Base-by-base conservation (phyloP, 2,888 invertebrate genomes). In the Trissolcus brochymenae region DNA sequence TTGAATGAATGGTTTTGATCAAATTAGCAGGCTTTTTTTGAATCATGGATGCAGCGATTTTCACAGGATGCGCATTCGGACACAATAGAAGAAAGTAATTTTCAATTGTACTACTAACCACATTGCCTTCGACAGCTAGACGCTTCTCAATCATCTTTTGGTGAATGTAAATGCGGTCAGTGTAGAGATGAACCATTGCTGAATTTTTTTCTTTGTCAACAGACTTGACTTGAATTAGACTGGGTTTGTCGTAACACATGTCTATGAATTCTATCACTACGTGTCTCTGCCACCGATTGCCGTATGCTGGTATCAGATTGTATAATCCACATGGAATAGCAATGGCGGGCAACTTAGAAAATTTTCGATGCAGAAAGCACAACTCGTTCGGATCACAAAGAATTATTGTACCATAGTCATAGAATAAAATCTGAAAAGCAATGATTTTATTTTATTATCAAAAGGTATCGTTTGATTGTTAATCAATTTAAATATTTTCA, bases 361-460 rank as follows among this genome's bases (percentile, higher is more conserved):
- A 89, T 0, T n/a, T 65, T 29, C 84, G 81, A 64, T 86, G 82
- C 19, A 89, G 80, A 60, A 83, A 88, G 25, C 81, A 84, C 7
- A 89, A 4, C 11, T 80, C 80, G 0, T 81, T 57, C 9, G 84
- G 67, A 13, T 79, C 43, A 66, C 86, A 85, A 0, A 83, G 81
- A 66, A 85, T 82, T 0, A 87, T 54, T 11, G 89, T 89, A 0
- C 89, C 89, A 54, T 84, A 89, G 71, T 89, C 89, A 56, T 88
- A 88, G 68, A 88, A 89, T 21, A 86, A 56, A 35, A 89, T 74
- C 89, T 89, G 55, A 9, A 25, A 72, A n/a, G 9, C 41, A 62
- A 51, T 49, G 16, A 3, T 25, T 50, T 14, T 17, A 50, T 14
- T 14, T 2, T 54, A 25, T 43, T 43, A 54, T 13, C 2, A 25